Percentiles rank a stretch among this genome's conserved stretches.
Evolutionary conservation across 2,888 invertebrate species (phyloP).

Genomic region (Chloroclystis v-ata): DNA sequence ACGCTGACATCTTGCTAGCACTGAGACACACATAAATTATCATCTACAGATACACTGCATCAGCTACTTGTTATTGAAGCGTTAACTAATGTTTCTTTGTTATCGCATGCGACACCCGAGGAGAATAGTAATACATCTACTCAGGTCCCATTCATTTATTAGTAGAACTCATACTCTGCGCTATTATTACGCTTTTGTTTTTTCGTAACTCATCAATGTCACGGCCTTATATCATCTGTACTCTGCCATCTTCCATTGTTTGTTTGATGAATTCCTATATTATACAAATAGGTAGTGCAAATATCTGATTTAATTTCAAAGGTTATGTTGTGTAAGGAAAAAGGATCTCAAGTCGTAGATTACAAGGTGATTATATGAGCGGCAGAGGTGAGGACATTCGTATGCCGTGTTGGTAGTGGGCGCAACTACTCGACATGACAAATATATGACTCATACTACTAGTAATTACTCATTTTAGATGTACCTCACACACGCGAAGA

Average conservation of each 20-base stretch:
- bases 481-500: constrained; percentile 22
- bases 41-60: constrained; percentile 12
- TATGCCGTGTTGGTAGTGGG: constrained; percentile 26
- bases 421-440: constrained; percentile 27
- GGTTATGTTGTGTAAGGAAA: constrained; percentile 45
- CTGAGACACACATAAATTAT: constrained; percentile 18
- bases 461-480: constrained; percentile 28
- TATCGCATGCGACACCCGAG: constrained; percentile 39
- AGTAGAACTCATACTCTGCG: not conserved
- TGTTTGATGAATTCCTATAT: constrained; percentile 5
- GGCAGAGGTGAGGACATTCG: constrained; percentile 34
- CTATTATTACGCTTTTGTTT: not conserved
- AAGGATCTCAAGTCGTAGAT: constrained; percentile 38
- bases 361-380: constrained; percentile 35
- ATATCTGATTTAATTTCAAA: constrained; percentile 29
- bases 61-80: constrained; percentile 18
- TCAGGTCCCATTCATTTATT: constrained; percentile 40
- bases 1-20: constrained; percentile 19
- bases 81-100: constrained; percentile 38
- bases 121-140: constrained; percentile 50
- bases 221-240: constrained; percentile 1
- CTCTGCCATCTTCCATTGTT: not conserved
- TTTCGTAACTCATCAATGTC: not conserved
- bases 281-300: constrained; percentile 16
- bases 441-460: constrained; percentile 25